A percentile compares a stretch with the other conserved stretches of the same genome.
phyloP scores from a whole-genome alignment of 2,113 vertebrate genomes.

The Pedionomus torquatus region DNA sequence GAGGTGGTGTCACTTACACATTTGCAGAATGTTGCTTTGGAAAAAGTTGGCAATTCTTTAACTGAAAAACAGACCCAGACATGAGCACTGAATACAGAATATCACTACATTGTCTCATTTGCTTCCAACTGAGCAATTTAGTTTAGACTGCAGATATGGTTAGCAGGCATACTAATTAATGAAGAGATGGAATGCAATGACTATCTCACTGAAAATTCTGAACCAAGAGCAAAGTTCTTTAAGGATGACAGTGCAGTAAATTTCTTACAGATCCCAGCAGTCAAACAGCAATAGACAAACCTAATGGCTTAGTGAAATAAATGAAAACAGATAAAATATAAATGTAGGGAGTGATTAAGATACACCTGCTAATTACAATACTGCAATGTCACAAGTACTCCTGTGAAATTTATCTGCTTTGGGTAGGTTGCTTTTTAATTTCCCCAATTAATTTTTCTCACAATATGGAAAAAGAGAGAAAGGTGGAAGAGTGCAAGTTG shows the following conservation, averaged over 20 bases:
- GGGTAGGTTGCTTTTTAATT: background rate
- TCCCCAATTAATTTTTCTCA: background rate
- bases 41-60: constrained; percentile 5
- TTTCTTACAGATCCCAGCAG: background rate
- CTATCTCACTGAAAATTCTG: background rate
- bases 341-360: background rate
- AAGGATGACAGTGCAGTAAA: background rate
- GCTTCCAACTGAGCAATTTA: constrained; percentile 44
- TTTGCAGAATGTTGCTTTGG: constrained; percentile 27
- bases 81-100: constrained; percentile 15
- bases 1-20: constrained; percentile 61
- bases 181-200: background rate
- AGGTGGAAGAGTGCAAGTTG: background rate
- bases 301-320: background rate
- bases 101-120: constrained; percentile 47
- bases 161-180: constrained; percentile 50
- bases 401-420: background rate
- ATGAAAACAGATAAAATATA: background rate
- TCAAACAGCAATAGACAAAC: background rate
- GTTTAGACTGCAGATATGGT: constrained; percentile 10
- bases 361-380: background rate
- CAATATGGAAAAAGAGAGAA: background rate
- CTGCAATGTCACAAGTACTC: background rate
- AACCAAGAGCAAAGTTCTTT: background rate
- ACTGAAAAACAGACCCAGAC: background rate